These are phyloP conservation scores for Centruroides sculpturatus DNA, from an alignment of 1,140 invertebrate species.

Conservation along the genomic window DNA sequence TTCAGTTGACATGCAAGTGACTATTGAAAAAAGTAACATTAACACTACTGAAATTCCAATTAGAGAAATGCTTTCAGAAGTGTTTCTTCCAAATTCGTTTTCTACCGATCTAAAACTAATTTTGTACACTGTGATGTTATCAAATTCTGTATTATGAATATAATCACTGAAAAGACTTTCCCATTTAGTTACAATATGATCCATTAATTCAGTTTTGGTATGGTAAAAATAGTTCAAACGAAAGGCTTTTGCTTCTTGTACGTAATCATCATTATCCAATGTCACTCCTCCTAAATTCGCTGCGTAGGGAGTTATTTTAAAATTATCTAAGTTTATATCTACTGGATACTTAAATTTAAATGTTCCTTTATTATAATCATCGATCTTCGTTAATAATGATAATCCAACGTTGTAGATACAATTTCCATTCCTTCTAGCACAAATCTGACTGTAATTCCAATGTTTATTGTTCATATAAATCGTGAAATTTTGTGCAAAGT, in stretches of 20 bases:
- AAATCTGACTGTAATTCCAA: constrained; percentile 50
- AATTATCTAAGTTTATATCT: constrained; percentile 71
- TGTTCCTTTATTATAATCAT: constrained; percentile 52
- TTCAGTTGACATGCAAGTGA: constrained; percentile 57
- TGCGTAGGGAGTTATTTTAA: constrained; percentile 65
- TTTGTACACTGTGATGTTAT: constrained; percentile 22
- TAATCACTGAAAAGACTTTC: constrained; percentile 59
- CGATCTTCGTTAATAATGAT: constrained; percentile 60
- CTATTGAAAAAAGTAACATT: constrained; percentile 66
- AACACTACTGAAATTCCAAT: constrained; percentile 36
- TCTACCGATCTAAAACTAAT: too few relatives aligned
- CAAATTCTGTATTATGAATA: constrained; percentile 64
- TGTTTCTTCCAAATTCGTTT: too few relatives aligned
- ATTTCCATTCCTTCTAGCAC: constrained; percentile 61
- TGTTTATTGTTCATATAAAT: constrained; percentile 25
- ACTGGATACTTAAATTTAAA: constrained; percentile 71
- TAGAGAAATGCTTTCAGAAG: too few relatives aligned
- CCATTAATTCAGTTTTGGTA: constrained; percentile 63
- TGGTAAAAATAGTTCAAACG: constrained; percentile 50
- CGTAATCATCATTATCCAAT: constrained; percentile 50
- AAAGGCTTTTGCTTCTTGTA: constrained; percentile 58
- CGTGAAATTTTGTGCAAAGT: constrained; percentile 56
- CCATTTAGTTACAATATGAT: constrained; percentile 54
- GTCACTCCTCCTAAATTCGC: constrained; percentile 69
- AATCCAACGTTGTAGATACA: constrained; percentile 75